Conservation (phyloP, 2,888 invertebrate genomes). For the Anoncus sp. region DNA sequence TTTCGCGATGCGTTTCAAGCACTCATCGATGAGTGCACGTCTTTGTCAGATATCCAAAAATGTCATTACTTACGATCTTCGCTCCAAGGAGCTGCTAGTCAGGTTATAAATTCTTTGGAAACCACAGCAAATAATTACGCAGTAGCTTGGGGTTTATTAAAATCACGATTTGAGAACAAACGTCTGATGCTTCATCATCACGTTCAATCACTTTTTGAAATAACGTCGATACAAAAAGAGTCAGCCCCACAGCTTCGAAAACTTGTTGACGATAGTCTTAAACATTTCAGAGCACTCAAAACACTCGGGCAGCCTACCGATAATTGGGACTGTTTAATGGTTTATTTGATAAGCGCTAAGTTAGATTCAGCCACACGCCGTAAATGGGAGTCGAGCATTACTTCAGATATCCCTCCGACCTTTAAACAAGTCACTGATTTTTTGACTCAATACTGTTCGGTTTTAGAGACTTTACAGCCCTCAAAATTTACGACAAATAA, state of each 20-base stretch:
- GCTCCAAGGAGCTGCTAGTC: slow-evolving; percentile 53
- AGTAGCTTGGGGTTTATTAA: slow-evolving; percentile 56
- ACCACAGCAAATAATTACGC: slow-evolving; percentile 55
- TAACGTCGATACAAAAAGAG: slow-evolving; percentile 43
- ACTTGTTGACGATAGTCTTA: slow-evolving; percentile 41
- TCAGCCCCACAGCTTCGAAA: slow-evolving; percentile 37
- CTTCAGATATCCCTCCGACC: too few species aligned
- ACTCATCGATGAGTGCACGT: slow-evolving; percentile 52
- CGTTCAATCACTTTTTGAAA: slow-evolving; percentile 53
- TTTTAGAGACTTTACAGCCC: slow-evolving; percentile 47
- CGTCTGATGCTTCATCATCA: slow-evolving; percentile 54
- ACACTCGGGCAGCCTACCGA: slow-evolving; percentile 38
- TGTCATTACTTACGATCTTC: slow-evolving; percentile 63
- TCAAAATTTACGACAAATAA: too few species aligned
- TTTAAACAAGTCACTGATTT: too few species aligned
- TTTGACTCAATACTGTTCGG: slow-evolving; percentile 36
- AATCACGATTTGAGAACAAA: slow-evolving; percentile 59
- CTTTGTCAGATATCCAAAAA: slow-evolving; percentile 60
- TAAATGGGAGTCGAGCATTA: slow-evolving; percentile 35
- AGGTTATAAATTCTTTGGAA: slow-evolving; percentile 58
- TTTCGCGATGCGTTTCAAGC: slow-evolving; percentile 61
- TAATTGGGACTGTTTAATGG: slow-evolving; percentile 47
- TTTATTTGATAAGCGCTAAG: slow-evolving; percentile 47
- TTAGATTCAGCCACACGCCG: slow-evolving; percentile 48
- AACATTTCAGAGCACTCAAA: slow-evolving; percentile 50